Conservation (phyloP, 2,888 invertebrate species). For the Adela reaumurella region DNA sequence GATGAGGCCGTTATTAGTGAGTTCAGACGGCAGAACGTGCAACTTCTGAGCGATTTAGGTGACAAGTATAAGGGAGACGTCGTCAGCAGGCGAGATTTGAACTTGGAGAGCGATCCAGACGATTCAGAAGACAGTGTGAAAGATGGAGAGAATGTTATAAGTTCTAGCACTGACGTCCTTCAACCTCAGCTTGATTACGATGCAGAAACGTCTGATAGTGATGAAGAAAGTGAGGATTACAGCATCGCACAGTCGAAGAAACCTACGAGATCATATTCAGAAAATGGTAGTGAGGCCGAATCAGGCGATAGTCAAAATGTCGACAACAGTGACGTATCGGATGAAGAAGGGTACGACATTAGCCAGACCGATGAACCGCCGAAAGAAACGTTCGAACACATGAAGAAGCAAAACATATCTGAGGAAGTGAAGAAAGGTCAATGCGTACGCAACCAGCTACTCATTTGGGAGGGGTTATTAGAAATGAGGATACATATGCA, state of each 20-base stretch:
- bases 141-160: constrained; percentile 9
- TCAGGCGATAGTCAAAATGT: constrained; percentile 18
- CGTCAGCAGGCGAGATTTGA: constrained; percentile 51
- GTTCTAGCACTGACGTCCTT: background rate
- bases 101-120: constrained; percentile 18
- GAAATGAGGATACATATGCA: constrained; percentile 87
- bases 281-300: constrained; percentile 17
- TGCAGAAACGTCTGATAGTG: constrained; percentile 3
- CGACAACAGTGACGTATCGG: constrained; percentile 22
- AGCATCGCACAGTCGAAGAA: background rate
- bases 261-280: background rate
- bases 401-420: constrained; percentile 50
- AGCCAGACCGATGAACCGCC: constrained; percentile 42
- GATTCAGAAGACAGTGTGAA: constrained; percentile 15
- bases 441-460: constrained; percentile 66
- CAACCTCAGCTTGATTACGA: background rate
- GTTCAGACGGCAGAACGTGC: constrained; percentile 64
- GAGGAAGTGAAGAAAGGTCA: constrained; percentile 63
- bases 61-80: constrained; percentile 73
- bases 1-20: constrained; percentile 54
- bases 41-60: constrained; percentile 66
- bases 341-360: constrained; percentile 38
- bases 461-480: constrained; percentile 80
- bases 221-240: constrained; percentile 7
- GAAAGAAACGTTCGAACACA: constrained; percentile 54